Evolutionary conservation across 2,797 vertebrate genomes (phyloP).

Genomic region (Melanotaenia maccullochi): DNA sequence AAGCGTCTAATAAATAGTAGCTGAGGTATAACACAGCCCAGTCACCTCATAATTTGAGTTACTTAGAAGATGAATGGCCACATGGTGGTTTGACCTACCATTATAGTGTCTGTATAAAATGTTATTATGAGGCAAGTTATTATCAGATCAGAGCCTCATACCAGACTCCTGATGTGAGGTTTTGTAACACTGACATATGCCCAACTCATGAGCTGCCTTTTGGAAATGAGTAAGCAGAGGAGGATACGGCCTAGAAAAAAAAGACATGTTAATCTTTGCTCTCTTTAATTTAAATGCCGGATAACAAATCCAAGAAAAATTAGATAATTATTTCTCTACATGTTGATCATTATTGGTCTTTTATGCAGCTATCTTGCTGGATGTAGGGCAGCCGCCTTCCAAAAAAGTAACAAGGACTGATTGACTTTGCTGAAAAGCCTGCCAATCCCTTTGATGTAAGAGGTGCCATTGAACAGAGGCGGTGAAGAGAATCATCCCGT

Average conservation of each 20-base stretch:
- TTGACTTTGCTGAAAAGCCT: slow-evolving; percentile 66
- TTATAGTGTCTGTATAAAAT: neutral
- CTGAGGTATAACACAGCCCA: neutral
- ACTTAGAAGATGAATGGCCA: neutral
- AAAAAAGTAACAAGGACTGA: slow-evolving; percentile 30
- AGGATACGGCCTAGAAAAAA: slow-evolving; percentile 31
- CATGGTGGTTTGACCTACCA: neutral
- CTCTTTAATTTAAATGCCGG: slow-evolving; percentile 17
- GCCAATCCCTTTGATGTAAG: slow-evolving; percentile 67
- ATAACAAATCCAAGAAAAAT: slow-evolving; percentile 53
- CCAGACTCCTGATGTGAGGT: neutral
- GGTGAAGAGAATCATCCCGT: slow-evolving; percentile 53
- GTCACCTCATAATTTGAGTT: slow-evolving; percentile 9
- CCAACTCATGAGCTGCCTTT: slow-evolving; percentile 33
- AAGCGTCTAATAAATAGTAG: neutral
- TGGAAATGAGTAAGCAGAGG: slow-evolving; percentile 27
- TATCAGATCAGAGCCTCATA: neutral
- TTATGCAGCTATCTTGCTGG: slow-evolving; percentile 25
- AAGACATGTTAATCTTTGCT: slow-evolving; percentile 41
- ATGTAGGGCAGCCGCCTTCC: slow-evolving; percentile 56
- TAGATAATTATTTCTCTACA: slow-evolving; percentile 47
- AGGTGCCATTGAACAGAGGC: slow-evolving; percentile 51
- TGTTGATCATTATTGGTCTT: slow-evolving; percentile 42
- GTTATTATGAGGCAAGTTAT: slow-evolving; percentile 4
- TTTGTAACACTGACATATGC: slow-evolving; percentile 14